Percentiles rank a stretch among this genome's conserved stretches.
phyloP scores from a whole-genome alignment of 2,797 vertebrate genomes.

The Fringilla coelebs region DNA sequence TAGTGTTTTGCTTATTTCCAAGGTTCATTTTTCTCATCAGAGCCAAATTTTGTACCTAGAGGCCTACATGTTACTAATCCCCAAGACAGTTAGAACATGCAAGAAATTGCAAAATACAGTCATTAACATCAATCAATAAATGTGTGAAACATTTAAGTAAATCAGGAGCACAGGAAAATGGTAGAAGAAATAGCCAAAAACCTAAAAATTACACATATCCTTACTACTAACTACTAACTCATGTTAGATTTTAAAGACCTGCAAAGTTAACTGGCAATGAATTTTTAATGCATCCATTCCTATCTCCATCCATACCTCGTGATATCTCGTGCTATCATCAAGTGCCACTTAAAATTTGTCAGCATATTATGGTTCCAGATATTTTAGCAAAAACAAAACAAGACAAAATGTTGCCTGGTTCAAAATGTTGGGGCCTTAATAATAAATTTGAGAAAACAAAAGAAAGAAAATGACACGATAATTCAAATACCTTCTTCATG shows the following conservation, averaged over 20 bases:
- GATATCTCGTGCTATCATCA: not conserved
- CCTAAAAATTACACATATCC: not conserved
- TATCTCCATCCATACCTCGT: not conserved
- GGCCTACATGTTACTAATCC: not conserved
- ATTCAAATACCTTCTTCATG: conserved; percentile 71
- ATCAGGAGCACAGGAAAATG: not conserved
- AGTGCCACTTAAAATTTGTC: not conserved
- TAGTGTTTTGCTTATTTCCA: not conserved
- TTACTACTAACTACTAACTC: not conserved
- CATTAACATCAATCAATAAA: not conserved
- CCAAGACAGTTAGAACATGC: not conserved
- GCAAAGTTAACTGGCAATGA: not conserved
- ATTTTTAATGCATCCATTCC: not conserved
- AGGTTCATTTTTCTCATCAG: not conserved
- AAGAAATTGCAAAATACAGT: not conserved
- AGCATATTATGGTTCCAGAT: not conserved
- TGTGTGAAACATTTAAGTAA: not conserved
- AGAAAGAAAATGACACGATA: not conserved
- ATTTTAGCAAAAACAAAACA: not conserved
- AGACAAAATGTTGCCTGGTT: not conserved
- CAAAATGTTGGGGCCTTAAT: not conserved
- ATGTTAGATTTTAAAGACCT: not conserved
- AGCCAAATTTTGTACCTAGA: not conserved
- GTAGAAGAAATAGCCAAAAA: not conserved
- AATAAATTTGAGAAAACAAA: not conserved